These are phyloP conservation scores for Nomada hirtipes DNA, from an alignment of 2,888 invertebrate genomes.

Conservation along the genomic window DNA sequence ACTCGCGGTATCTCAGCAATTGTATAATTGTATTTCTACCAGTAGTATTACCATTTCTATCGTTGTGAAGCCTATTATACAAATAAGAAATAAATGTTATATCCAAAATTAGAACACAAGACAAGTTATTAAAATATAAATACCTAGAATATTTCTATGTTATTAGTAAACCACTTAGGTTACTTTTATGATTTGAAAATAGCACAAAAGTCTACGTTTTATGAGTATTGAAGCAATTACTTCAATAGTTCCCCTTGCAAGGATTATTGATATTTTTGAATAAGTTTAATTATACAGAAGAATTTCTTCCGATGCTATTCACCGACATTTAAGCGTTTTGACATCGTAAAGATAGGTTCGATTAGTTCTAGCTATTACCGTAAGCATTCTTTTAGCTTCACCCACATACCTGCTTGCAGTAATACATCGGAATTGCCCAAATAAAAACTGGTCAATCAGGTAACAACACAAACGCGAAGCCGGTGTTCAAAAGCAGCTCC, in stretches of 20 bases:
- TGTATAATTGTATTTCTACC: background rate
- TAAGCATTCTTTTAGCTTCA: conserved; percentile 51
- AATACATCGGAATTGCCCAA: conserved; percentile 41
- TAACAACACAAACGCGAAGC: conserved; percentile 27
- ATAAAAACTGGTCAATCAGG: conserved; percentile 48
- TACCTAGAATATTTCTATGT: background rate
- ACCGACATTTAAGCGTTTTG: conserved; percentile 3
- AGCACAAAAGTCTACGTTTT: background rate
- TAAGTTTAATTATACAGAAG: conserved; percentile 17
- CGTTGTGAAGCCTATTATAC: background rate
- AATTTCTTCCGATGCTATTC: conserved; percentile 16
- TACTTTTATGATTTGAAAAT: background rate
- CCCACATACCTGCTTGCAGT: conserved; percentile 43
- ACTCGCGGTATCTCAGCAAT: background rate
- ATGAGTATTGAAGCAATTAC: background rate
- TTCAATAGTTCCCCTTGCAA: conserved; percentile 1
- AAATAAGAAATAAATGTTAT: background rate
- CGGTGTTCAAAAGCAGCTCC: conserved; percentile 19
- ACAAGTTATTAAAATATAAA: background rate
- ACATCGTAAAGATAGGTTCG: conserved; percentile 41
- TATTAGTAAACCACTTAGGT: background rate
- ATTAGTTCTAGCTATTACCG: conserved; percentile 52
- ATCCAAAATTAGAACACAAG: background rate
- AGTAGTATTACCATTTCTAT: background rate
- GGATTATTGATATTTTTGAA: conserved; percentile 5